Evolutionary conservation across 2,797 vertebrate genomes (phyloP), one percentile per base, ranked within the genome.

Genomic region (Cossypha caffra): DNA sequence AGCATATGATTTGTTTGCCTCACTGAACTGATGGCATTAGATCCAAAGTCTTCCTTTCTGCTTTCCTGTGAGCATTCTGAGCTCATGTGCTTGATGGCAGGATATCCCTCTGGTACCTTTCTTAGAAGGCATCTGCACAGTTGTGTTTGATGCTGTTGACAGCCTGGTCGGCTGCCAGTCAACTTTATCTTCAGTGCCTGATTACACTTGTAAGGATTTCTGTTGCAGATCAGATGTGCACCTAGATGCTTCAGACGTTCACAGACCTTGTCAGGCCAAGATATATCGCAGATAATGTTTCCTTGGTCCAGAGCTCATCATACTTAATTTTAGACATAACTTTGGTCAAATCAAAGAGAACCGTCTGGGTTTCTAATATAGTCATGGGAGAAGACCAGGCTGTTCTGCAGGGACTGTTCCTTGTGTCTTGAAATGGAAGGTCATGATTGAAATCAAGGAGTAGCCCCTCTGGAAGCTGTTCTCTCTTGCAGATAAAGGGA

Each of bases 141-240:
- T 50, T 74, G 75, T 72, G 26, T 71, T 63, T 93, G 95, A 94
- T 90, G 93, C 89, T 91, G 85, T 83, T 94, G 90, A 93, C 91
- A 96, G 87, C 82, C 93, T 90, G 93, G 75, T 71, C 4, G 1
- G 84, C 88, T 95, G 90, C 93, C 93, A 95, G 72, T 96, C 92
- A 95, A 77, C 85, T 95, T 94, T 93, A 71, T 89, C 74, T 92
- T 71, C 81, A 23, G 84, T 58, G 75, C 51, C 95, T 96, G 63
- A 93, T 92, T 87, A 52, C 86, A 85, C 61, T 63, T 95, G 55
- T 38, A 62, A 72, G 74, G 50, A 59, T 93, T 93, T 61, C 82
- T 86, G 68, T 33, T 87, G 78, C 68, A 74, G 63, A 68, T 87
- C 83, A 87, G 12, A 73, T 40, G 31, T 82, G 61, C 75, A 92